phyloP scores from a whole-genome alignment of 2,797 vertebrate species.

The Microchirus variegatus region DNA sequence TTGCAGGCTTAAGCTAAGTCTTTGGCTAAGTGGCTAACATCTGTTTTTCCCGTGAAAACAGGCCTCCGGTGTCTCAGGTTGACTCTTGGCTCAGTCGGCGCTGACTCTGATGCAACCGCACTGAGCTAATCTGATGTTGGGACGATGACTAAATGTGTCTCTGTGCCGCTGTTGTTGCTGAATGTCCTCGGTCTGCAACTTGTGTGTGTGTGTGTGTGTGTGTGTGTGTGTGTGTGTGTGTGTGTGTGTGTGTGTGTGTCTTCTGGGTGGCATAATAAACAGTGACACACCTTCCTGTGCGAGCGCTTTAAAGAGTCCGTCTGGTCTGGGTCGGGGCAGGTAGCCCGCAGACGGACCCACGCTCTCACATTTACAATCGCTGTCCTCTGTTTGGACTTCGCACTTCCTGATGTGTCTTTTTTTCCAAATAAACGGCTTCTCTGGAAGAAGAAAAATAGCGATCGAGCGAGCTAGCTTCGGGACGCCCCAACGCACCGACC shows the following conservation, averaged over 20 bases:
- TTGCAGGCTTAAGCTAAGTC: too few species aligned
- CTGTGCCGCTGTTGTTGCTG: too few species aligned
- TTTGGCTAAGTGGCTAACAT: too few species aligned
- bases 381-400: constrained; percentile 75
- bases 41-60: too few species aligned
- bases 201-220: constrained; percentile 16
- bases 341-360: constrained; percentile 46
- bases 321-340: constrained; percentile 21
- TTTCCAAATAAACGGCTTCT: constrained; percentile 76
- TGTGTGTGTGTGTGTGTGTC: constrained; percentile 28
- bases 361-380: constrained; percentile 69
- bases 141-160: too few species aligned
- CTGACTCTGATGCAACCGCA: too few species aligned
- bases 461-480: too few species aligned
- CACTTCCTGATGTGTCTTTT: constrained; percentile 76
- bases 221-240: constrained; percentile 23
- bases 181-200: neutral
- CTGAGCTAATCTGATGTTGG: too few species aligned
- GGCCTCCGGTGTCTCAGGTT: too few species aligned
- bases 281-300: constrained; percentile 32
- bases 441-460: constrained; percentile 55
- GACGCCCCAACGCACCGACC: constrained; percentile 35
- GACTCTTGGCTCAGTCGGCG: too few species aligned
- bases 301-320: constrained; percentile 38
- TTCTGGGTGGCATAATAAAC: constrained; percentile 62